A percentile compares a stretch with the other conserved stretches of the same genome.
These are phyloP conservation scores for Litocranius walleri DNA, from an alignment of 2,113 vertebrate genomes.

Conservation along the genomic window DNA sequence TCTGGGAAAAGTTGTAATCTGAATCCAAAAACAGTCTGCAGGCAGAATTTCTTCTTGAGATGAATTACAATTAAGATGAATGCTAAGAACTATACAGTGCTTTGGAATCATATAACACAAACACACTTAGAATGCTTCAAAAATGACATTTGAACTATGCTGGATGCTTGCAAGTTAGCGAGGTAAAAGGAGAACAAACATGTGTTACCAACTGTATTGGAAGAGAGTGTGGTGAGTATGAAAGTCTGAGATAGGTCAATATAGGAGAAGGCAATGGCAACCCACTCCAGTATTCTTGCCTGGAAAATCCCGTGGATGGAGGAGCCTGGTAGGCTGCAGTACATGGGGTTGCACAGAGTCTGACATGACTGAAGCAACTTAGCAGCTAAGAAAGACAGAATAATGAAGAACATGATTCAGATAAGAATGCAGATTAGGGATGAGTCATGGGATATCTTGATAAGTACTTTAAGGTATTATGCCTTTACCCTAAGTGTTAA, in stretches of 20 bases:
- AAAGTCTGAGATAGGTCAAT: background rate
- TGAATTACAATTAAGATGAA: background rate
- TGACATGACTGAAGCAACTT: no score
- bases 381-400: background rate
- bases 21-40: background rate
- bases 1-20: background rate
- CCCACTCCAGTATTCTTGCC: no score
- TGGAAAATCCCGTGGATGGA: no score
- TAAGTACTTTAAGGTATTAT: background rate
- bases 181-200: background rate
- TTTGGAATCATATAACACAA: background rate
- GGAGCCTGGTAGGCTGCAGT: no score
- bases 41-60: background rate
- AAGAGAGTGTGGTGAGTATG: background rate
- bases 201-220: background rate
- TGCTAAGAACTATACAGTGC: background rate
- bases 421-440: background rate
- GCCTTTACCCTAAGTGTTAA: background rate
- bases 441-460: background rate
- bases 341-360: no score
- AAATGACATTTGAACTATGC: background rate
- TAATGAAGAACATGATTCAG: background rate
- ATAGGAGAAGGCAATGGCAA: background rate
- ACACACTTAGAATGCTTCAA: background rate
- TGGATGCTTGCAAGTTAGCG: background rate